Percentiles rank a stretch among this genome's conserved stretches.
These are phyloP conservation scores for Trididemnum miniatum DNA, from an alignment of 23 tunicate species.

Conservation along the genomic window DNA sequence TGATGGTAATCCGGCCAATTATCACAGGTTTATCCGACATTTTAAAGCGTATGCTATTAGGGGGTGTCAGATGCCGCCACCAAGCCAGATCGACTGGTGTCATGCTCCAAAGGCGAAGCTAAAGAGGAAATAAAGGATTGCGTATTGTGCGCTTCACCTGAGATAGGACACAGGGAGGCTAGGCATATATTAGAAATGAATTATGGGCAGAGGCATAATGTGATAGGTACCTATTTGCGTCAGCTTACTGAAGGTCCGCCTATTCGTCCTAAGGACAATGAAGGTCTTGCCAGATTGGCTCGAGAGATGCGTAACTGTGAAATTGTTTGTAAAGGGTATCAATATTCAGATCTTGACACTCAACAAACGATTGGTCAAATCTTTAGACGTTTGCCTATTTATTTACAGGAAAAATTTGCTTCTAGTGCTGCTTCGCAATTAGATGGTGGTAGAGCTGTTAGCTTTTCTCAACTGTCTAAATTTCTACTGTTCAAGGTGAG, in stretches of 20 bases:
- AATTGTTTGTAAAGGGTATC: neutral
- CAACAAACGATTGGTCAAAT: neutral
- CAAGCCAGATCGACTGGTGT: too few species aligned
- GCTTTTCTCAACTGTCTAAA: neutral
- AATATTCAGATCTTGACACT: neutral
- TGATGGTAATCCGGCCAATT: too few species aligned
- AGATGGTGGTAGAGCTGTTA: neutral
- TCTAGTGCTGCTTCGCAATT: neutral
- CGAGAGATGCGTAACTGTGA: neutral
- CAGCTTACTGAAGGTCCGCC: neutral
- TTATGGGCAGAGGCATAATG: neutral
- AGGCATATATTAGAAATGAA: neutral
- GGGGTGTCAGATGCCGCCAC: too few species aligned
- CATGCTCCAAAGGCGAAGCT: too few species aligned
- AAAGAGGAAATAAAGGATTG: neutral
- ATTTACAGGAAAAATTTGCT: neutral
- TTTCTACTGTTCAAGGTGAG: too few species aligned
- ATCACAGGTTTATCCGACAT: too few species aligned
- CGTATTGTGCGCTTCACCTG: neutral
- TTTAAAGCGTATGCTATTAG: too few species aligned
- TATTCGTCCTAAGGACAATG: neutral
- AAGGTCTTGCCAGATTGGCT: neutral
- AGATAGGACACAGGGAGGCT: neutral
- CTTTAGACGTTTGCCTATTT: neutral
- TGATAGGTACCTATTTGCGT: neutral